These are phyloP conservation scores for Metridium senile DNA, from an alignment of 92 coral and sea anemone species.

Conservation along the genomic window DNA sequence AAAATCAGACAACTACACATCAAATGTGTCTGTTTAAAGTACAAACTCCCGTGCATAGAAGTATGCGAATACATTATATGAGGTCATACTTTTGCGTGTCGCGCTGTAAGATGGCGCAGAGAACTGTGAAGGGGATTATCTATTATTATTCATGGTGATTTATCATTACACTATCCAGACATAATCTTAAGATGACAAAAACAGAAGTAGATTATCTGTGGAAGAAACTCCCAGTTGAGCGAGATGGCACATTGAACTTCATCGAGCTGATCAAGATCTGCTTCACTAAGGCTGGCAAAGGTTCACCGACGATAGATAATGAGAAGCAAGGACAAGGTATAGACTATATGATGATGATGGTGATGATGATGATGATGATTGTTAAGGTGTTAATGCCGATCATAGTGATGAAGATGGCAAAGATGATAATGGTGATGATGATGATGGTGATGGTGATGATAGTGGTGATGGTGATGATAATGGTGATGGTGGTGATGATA, in stretches of 20 bases:
- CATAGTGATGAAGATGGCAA: neutral
- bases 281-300: conserved; percentile 45
- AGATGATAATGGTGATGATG: neutral
- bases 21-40: no score
- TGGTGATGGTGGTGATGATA: neutral
- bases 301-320: conserved; percentile 2
- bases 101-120: no score
- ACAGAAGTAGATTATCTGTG: conserved; percentile 64
- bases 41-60: no score
- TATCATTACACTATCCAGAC: no score
- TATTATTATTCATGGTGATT: no score
- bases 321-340: conserved; percentile 11
- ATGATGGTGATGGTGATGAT: neutral
- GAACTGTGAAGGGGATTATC: no score
- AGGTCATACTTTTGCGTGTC: no score
- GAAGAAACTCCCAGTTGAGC: conserved; percentile 69
- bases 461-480: neutral
- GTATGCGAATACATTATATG: no score
- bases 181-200: conserved; percentile 49
- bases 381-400: neutral
- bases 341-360: conserved; percentile 2
- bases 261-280: conserved; percentile 65
- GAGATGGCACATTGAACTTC: conserved; percentile 56
- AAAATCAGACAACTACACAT: no score
- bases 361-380: neutral